Conservation (phyloP, 2,797 vertebrate genomes). For the Pachyuromys duprasi region DNA sequence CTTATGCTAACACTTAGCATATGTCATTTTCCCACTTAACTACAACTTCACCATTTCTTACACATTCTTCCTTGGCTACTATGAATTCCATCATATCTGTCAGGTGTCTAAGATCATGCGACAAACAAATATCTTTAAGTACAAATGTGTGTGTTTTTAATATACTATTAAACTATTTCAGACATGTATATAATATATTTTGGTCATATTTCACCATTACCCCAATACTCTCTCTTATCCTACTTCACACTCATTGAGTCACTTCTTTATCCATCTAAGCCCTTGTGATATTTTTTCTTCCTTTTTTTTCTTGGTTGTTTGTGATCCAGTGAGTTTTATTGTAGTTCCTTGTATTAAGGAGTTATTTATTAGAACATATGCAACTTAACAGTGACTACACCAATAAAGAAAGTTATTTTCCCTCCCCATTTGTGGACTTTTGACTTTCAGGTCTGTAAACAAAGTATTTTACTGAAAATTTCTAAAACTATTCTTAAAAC, state of each 20-base stretch:
- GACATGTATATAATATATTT: not conserved
- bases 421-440: not conserved
- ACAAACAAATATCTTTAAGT: not conserved
- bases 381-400: not conserved
- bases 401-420: not conserved
- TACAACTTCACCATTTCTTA: not conserved
- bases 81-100: not conserved
- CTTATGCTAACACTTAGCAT: not conserved
- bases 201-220: not conserved
- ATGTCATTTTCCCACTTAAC: slow-evolving; percentile 19
- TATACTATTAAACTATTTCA: not conserved
- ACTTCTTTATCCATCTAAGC: not conserved
- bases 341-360: not conserved
- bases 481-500: not conserved
- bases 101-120: not conserved
- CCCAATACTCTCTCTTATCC: not conserved
- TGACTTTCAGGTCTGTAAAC: not conserved
- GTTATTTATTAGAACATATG: not conserved
- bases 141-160: not conserved
- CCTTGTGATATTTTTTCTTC: too few species aligned
- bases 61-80: not conserved
- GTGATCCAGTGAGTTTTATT: not conserved
- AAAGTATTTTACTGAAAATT: slow-evolving; percentile 12
- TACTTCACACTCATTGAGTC: too few species aligned
- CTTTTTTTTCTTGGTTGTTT: not conserved